A percentile compares a stretch with the other conserved stretches of the same genome.
Conservation (phyloP, 1,140 invertebrate genomes). For the Tetragnatha versicolor region DNA sequence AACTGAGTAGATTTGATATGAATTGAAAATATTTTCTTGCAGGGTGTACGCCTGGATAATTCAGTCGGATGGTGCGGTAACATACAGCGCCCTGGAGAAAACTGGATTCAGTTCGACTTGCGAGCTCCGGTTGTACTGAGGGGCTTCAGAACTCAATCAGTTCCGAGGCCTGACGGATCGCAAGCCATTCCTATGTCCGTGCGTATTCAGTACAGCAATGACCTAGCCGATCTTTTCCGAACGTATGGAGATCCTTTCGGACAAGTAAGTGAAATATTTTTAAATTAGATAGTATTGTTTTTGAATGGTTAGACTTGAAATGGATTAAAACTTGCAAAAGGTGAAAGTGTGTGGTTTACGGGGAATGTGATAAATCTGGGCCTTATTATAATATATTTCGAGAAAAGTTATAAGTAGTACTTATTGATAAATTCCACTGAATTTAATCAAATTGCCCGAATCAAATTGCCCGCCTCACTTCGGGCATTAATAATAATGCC, state of each 20-base stretch:
- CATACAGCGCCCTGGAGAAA: slow-evolving; percentile 73
- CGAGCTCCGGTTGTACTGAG: slow-evolving; percentile 86
- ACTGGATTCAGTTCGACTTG: slow-evolving; percentile 85
- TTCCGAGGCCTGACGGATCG: slow-evolving; percentile 72
- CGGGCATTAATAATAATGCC: no score
- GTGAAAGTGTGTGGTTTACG: no score
- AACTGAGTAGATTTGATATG: no score
- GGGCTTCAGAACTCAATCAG: slow-evolving; percentile 90
- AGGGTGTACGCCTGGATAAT: slow-evolving; percentile 73
- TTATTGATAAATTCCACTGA: no score
- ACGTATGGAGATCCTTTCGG: slow-evolving; percentile 93
- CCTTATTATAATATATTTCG: no score
- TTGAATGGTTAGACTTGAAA: neutral
- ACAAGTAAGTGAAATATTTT: slow-evolving; percentile 18
- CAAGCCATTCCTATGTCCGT: slow-evolving; percentile 87
- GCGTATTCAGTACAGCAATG: slow-evolving; percentile 84
- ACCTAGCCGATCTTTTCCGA: slow-evolving; percentile 86
- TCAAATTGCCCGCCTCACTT: no score
- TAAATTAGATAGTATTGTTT: neutral
- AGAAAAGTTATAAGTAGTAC: no score
- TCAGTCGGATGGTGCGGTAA: slow-evolving; percentile 92
- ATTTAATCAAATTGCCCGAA: no score
- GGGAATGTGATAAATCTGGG: no score
- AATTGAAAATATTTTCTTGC: neutral
- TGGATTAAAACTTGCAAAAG: neutral